Conservation (phyloP, 2,888 invertebrate species). For the Erebia palarica region DNA sequence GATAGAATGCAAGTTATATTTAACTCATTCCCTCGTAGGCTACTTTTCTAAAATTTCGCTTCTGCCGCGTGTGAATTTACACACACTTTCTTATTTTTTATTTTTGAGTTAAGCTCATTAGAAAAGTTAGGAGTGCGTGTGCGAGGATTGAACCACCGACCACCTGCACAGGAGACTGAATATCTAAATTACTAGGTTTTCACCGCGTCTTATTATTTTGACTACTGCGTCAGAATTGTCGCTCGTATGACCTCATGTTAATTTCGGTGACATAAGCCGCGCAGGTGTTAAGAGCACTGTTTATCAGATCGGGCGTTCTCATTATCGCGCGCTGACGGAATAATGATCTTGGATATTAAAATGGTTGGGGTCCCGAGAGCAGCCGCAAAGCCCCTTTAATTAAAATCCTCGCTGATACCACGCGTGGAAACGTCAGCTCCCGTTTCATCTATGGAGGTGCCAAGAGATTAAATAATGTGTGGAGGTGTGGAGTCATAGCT, state of each 20-base stretch:
- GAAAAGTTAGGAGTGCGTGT: too few relatives aligned
- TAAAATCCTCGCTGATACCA: conserved; percentile 30
- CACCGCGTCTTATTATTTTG: too few relatives aligned
- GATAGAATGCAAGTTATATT: too few relatives aligned
- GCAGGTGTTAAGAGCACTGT: conserved; percentile 29
- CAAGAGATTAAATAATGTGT: background rate
- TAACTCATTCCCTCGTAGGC: too few relatives aligned
- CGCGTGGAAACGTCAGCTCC: background rate
- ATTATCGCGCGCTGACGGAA: conserved; percentile 22
- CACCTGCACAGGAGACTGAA: too few relatives aligned
- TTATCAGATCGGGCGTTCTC: conserved; percentile 26
- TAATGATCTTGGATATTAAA: conserved; percentile 41
- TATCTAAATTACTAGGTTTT: too few relatives aligned
- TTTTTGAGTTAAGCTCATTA: too few relatives aligned
- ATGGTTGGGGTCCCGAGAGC: conserved; percentile 36
- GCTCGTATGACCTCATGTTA: conserved; percentile 4
- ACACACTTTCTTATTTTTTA: too few relatives aligned
- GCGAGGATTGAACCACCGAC: too few relatives aligned
- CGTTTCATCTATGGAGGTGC: background rate
- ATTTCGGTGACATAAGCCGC: conserved; percentile 9
- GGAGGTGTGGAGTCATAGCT: background rate
- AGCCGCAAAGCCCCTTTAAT: conserved; percentile 36
- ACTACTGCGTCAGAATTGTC: background rate
- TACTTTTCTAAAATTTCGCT: too few relatives aligned
- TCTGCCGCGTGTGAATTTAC: too few relatives aligned